Evolutionary conservation across 2,888 invertebrate genomes (phyloP).

Genomic region (Lottia gigantea): DNA sequence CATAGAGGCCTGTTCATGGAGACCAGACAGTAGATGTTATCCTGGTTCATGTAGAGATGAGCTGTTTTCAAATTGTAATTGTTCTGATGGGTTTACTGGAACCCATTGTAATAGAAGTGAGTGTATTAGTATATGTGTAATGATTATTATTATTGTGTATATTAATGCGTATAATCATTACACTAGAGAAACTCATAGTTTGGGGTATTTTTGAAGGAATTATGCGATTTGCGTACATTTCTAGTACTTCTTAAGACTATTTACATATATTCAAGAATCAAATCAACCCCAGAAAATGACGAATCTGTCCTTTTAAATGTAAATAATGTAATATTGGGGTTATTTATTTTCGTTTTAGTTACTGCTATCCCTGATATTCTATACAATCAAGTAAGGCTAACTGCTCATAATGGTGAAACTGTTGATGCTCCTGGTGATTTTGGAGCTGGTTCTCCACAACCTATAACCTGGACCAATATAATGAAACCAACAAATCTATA

Average conservation of each 20-base stretch:
- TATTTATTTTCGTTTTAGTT: neutral
- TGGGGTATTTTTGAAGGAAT: too few species aligned
- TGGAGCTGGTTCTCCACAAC: slow-evolving; percentile 5
- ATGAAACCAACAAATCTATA: neutral
- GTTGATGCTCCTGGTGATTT: slow-evolving; percentile 10
- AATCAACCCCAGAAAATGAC: too few species aligned
- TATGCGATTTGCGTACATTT: too few species aligned
- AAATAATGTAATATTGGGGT: too few species aligned
- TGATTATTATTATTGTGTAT: too few species aligned
- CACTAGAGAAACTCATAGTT: too few species aligned
- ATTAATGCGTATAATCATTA: too few species aligned
- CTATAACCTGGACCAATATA: slow-evolving; percentile 14
- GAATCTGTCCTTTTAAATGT: too few species aligned
- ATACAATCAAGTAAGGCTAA: neutral
- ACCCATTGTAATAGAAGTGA: slow-evolving; percentile 25
- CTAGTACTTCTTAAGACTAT: too few species aligned
- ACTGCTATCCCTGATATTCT: neutral
- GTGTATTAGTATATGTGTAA: neutral
- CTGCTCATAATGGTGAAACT: neutral
- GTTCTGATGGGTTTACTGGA: slow-evolving; percentile 25
- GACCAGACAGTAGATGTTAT: slow-evolving; percentile 31
- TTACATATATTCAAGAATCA: too few species aligned
- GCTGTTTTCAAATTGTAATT: slow-evolving; percentile 20
- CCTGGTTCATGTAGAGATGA: slow-evolving; percentile 29
- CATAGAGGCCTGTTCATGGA: slow-evolving; percentile 34